A percentile compares a stretch with the other conserved stretches of the same genome.
These are phyloP conservation scores for Manis pentadactyla DNA, from an alignment of 2,797 vertebrate genomes.

Conservation along the genomic window DNA sequence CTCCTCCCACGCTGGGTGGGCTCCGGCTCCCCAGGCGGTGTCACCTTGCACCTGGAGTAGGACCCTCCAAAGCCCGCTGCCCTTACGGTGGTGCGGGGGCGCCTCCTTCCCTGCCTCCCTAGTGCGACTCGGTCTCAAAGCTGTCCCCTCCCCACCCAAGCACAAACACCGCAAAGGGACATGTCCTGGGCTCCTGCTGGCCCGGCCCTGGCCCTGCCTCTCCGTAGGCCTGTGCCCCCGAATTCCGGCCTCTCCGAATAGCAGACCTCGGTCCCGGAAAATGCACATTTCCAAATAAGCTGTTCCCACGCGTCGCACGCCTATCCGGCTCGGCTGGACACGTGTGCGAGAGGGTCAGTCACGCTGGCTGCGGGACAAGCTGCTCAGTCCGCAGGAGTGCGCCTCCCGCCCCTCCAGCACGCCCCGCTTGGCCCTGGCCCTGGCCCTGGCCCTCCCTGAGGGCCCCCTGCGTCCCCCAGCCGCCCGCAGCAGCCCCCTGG, in stretches of 20 bases:
- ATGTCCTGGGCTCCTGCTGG: background rate
- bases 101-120: background rate
- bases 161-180: background rate
- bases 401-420: background rate
- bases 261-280: background rate
- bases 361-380: background rate
- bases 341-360: too few species aligned
- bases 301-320: too few species aligned
- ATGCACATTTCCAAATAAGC: background rate
- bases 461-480: background rate
- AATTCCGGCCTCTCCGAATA: background rate
- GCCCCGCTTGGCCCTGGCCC: background rate
- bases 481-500: background rate
- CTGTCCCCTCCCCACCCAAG: background rate
- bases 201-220: background rate
- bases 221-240: background rate
- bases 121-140: background rate
- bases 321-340: too few species aligned
- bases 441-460: accelerated
- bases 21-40: background rate
- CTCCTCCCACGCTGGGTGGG: background rate
- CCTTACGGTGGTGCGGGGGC: background rate
- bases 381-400: background rate
- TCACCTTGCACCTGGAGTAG: background rate
- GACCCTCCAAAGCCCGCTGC: background rate